Evolutionary conservation across 23 tunicate genomes (phyloP).

Genomic region (Clavelina lepadiformis): DNA sequence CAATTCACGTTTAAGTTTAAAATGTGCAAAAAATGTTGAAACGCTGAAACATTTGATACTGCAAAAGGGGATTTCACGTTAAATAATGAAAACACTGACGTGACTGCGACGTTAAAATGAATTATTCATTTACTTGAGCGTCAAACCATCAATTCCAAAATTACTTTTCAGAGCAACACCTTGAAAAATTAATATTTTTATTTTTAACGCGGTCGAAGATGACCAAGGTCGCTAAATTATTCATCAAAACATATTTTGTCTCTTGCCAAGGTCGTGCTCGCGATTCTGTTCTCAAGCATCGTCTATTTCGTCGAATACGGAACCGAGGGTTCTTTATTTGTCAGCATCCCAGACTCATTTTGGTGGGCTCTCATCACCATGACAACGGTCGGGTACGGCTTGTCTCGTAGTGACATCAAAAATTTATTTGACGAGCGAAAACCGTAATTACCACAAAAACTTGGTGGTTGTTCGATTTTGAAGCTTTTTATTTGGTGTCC

Average conservation of each 20-base stretch:
- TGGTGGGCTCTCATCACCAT: constrained; percentile 99
- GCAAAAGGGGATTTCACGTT: too few relatives aligned
- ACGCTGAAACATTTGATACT: too few relatives aligned
- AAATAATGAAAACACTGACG: too few relatives aligned
- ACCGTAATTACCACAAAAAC: background rate
- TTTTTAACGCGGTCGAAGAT: too few relatives aligned
- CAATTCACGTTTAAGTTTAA: background rate
- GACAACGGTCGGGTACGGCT: constrained; percentile 98
- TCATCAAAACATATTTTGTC: too few relatives aligned
- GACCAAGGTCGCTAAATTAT: too few relatives aligned
- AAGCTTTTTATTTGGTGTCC: background rate
- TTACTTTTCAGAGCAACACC: too few relatives aligned
- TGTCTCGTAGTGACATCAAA: background rate
- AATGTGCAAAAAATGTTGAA: background rate
- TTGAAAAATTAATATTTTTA: too few relatives aligned
- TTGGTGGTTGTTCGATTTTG: background rate
- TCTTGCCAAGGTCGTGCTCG: constrained; percentile 92
- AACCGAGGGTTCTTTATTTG: constrained; percentile 52
- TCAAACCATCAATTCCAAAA: too few relatives aligned
- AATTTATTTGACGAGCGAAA: background rate
- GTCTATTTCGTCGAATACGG: constrained; percentile 88
- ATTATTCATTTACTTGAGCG: too few relatives aligned
- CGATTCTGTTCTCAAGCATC: constrained; percentile 82
- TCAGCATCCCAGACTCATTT: constrained; percentile 83
- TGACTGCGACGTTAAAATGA: too few relatives aligned